Evolutionary conservation across 2,113 vertebrate genomes (phyloP).

Genomic region (Tupaia chinensis): DNA sequence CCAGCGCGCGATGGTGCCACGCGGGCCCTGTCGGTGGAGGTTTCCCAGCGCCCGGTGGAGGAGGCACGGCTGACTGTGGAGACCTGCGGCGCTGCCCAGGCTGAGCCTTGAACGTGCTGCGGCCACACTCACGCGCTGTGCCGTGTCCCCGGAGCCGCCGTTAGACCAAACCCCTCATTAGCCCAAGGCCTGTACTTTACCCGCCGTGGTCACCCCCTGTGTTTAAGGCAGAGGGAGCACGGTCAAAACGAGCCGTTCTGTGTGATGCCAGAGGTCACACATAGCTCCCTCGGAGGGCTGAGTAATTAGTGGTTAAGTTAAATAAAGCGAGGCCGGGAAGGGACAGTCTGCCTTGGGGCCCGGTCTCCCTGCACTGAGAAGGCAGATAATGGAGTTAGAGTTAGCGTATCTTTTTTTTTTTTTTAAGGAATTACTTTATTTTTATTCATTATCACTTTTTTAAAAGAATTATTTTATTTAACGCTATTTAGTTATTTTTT

Average conservation of each 20-base stretch:
- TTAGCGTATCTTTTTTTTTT: too few species aligned
- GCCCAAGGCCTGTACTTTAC: neutral
- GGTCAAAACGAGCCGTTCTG: neutral
- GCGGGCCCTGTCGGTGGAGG: neutral
- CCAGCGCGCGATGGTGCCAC: fast-evolving
- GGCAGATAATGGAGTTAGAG: neutral
- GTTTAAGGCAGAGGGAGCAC: neutral
- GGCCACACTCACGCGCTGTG: fast-evolving
- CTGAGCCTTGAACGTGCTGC: neutral
- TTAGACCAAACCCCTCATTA: neutral
- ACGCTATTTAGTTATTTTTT: too few species aligned
- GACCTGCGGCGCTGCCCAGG: neutral
- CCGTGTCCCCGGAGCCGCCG: neutral
- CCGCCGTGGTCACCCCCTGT: neutral
- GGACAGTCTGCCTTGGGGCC: neutral
- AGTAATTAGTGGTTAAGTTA: neutral
- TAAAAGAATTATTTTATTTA: too few species aligned
- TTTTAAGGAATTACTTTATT: too few species aligned
- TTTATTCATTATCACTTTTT: too few species aligned
- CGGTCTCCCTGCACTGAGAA: neutral
- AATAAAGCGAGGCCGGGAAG: neutral
- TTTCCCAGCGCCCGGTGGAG: neutral
- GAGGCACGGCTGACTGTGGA: fast-evolving
- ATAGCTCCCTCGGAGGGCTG: neutral
- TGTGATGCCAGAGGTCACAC: neutral